phyloP scores from a whole-genome alignment of 2,113 vertebrate genomes.

The Notiomystis cincta region DNA sequence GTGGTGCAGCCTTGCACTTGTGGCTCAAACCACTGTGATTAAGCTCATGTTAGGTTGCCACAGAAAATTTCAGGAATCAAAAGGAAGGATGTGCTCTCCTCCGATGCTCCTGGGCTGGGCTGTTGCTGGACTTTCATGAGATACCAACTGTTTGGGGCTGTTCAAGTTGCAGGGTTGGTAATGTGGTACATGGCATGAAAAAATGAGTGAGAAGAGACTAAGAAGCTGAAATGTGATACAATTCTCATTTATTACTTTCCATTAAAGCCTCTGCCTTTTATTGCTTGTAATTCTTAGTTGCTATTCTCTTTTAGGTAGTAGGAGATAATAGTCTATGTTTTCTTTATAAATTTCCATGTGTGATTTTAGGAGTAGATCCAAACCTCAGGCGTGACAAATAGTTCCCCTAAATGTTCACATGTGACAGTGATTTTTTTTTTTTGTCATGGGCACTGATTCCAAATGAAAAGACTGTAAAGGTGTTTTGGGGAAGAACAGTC shows the following conservation, averaged over 20 bases:
- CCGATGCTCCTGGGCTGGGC: neutral
- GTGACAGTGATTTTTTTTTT: neutral
- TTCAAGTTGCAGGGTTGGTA: neutral
- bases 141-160: neutral
- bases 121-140: neutral
- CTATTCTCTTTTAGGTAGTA: neutral
- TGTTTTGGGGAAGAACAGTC: neutral
- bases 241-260: neutral
- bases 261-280: neutral
- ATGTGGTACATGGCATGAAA: too few relatives aligned
- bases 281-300: neutral
- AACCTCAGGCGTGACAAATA: neutral
- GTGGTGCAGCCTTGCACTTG: neutral
- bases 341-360: neutral
- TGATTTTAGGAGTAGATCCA: neutral
- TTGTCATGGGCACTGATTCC: neutral
- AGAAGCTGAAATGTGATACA: neutral
- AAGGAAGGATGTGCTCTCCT: neutral
- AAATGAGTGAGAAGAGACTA: neutral
- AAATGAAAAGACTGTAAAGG: neutral
- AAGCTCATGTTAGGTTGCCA: conserved; percentile 4
- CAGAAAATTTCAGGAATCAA: neutral
- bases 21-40: conserved; percentile 29
- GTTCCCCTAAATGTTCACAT: neutral
- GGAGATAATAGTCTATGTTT: neutral